Evolutionary conservation across 2,113 vertebrate genomes (phyloP).

Genomic region (Terrapene triunguis): DNA sequence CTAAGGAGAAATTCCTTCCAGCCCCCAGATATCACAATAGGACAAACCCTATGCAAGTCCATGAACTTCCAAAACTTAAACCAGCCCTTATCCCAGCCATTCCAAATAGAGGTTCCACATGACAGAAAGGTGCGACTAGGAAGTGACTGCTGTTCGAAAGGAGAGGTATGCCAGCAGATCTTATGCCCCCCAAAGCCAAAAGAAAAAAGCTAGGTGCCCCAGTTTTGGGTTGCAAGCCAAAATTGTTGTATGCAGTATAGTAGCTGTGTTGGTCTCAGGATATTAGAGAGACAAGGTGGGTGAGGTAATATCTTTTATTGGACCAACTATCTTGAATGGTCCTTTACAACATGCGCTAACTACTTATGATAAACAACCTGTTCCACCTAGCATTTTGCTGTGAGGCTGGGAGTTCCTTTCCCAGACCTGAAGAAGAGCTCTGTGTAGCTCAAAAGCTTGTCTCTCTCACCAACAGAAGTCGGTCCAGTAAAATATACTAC

Average conservation of each 20-base stretch:
- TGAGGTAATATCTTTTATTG: not conserved
- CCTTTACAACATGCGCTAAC: not conserved
- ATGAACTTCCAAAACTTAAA: not conserved
- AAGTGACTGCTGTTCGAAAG: not conserved
- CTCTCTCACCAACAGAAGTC: not conserved
- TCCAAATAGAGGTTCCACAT: rapidly evolving
- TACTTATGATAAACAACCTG: not conserved
- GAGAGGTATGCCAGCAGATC: rapidly evolving
- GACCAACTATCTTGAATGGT: not conserved
- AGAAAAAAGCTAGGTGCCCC: not conserved
- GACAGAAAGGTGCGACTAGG: not conserved
- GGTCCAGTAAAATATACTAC: not conserved
- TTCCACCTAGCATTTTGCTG: not conserved
- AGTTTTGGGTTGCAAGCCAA: no score
- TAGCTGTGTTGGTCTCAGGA: not conserved
- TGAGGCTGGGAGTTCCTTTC: not conserved
- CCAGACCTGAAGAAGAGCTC: not conserved
- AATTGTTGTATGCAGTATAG: not conserved
- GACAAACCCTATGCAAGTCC: rapidly evolving
- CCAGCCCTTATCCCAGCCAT: not conserved
- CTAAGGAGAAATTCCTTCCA: not conserved
- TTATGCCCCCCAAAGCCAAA: not conserved
- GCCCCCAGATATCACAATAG: not conserved
- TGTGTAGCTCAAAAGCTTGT: not conserved
- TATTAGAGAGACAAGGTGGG: not conserved